phyloP scores from a whole-genome alignment of 2,113 vertebrate species.

The Cheirogaleus medius region DNA sequence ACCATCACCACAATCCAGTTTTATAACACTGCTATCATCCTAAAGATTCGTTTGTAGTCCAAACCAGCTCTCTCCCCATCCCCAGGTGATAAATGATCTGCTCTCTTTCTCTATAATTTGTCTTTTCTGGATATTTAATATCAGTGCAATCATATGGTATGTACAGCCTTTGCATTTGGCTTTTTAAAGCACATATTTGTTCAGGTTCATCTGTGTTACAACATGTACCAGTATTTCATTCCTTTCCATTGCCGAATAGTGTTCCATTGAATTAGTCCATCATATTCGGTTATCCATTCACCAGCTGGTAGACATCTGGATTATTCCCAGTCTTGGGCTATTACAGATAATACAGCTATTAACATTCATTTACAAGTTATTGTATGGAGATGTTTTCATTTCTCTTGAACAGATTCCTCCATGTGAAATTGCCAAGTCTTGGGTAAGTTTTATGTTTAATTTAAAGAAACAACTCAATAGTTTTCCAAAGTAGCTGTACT shows the following conservation, averaged over 20 bases:
- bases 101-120: not conserved
- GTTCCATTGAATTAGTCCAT: not conserved
- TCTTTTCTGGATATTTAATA: not conserved
- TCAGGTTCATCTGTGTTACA: not conserved
- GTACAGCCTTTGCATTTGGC: not conserved
- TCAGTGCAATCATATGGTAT: not conserved
- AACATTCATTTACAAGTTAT: not conserved
- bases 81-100: not conserved
- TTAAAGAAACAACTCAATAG: not conserved
- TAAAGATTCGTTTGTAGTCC: not conserved
- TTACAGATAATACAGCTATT: not conserved
- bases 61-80: not conserved
- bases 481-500: not conserved
- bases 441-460: not conserved
- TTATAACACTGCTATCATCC: not conserved
- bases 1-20: not conserved
- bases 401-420: not conserved
- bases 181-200: not conserved
- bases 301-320: not conserved
- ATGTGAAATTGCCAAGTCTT: not conserved
- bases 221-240: not conserved
- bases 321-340: not conserved
- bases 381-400: not conserved
- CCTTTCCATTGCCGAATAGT: not conserved
- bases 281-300: not conserved